Conservation (phyloP, 2,113 vertebrate genomes). For the Phylloscopus trochilus region DNA sequence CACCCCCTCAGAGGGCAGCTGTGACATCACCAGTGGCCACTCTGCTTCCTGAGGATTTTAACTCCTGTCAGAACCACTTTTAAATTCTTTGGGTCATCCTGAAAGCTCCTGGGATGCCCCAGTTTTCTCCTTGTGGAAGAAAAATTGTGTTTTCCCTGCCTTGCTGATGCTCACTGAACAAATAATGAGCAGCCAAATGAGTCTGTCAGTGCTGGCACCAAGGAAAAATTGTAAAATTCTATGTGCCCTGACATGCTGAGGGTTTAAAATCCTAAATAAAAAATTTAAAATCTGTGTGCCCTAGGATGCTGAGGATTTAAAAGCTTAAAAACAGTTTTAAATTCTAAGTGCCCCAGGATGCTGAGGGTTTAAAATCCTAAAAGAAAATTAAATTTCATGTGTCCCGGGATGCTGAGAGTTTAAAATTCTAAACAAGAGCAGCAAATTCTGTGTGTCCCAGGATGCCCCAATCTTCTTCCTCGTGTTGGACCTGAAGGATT, state of each 20-base stretch:
- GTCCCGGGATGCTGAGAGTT: background rate
- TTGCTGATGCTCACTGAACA: fast-evolving
- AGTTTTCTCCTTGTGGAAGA: fast-evolving
- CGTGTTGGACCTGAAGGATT: background rate
- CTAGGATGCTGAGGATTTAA: fast-evolving
- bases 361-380: background rate
- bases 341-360: background rate
- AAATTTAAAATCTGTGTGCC: fast-evolving
- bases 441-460: background rate
- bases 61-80: conserved; percentile 56
- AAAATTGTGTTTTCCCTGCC: background rate
- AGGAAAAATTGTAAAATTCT: no score
- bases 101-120: background rate
- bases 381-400: background rate
- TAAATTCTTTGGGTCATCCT: background rate
- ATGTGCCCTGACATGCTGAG: fast-evolving
- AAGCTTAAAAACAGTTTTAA: background rate
- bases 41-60: conserved; percentile 69
- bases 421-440: background rate
- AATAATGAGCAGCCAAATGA: background rate
- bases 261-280: background rate
- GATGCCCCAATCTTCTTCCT: background rate
- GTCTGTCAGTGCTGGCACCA: background rate
- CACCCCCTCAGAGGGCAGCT: conserved; percentile 60
- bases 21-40: conserved; percentile 73